phyloP scores from a whole-genome alignment of 2,797 vertebrate genomes.

The Arrhamphus sclerolepis region DNA sequence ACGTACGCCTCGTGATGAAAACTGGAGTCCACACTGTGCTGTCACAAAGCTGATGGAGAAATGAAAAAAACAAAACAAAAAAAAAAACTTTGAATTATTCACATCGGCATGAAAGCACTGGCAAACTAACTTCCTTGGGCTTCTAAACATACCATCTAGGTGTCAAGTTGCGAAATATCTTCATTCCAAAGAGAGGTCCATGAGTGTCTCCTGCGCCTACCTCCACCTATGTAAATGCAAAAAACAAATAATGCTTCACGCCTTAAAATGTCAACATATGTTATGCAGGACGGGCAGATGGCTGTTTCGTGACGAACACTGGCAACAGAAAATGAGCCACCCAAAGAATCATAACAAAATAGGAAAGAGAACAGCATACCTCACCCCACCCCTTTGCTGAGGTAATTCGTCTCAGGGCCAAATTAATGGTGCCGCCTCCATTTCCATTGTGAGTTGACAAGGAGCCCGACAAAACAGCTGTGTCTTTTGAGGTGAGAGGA shows the following conservation, averaged over 20 bases:
- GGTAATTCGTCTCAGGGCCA: constrained; percentile 90
- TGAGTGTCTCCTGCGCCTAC: constrained; percentile 95
- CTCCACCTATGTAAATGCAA: constrained; percentile 85
- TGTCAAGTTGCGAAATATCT: constrained; percentile 96
- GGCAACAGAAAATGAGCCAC: neutral
- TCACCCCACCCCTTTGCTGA: constrained; percentile 97
- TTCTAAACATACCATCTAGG: constrained; percentile 84
- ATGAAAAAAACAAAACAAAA: neutral
- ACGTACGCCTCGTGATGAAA: constrained; percentile 90
- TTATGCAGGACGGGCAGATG: neutral
- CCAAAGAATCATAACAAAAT: too few species aligned
- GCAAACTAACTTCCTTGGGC: neutral
- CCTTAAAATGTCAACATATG: neutral
- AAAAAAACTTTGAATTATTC: neutral
- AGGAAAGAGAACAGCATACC: constrained; percentile 72
- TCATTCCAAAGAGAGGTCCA: constrained; percentile 92
- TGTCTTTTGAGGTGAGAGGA: constrained; percentile 92
- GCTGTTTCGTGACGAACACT: constrained; percentile 2
- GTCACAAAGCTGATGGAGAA: constrained; percentile 87
- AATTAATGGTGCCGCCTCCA: constrained; percentile 92
- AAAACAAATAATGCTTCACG: neutral
- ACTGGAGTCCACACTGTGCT: constrained; percentile 93
- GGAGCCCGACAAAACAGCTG: constrained; percentile 94
- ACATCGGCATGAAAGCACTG: neutral
- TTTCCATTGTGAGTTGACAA: constrained; percentile 99